Conservation (phyloP, 2,113 vertebrate genomes). For the Corvus cornix region DNA sequence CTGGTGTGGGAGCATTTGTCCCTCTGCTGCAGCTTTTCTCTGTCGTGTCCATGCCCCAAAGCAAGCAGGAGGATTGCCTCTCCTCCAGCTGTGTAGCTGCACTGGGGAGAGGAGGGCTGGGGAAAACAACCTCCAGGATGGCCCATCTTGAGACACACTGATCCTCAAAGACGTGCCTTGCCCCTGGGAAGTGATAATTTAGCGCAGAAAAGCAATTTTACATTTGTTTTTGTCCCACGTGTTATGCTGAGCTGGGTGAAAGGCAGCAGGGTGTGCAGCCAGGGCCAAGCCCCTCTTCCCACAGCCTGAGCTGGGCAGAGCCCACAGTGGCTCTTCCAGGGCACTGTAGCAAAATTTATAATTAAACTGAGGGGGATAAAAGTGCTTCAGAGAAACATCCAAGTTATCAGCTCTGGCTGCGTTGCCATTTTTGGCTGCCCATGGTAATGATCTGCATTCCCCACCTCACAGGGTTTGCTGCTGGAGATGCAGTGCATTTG, state of each 20-base stretch:
- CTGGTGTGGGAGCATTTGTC: not conserved
- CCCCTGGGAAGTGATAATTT: not conserved
- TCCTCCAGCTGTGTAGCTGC: not conserved
- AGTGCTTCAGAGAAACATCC: not conserved
- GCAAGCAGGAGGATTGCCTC: not conserved
- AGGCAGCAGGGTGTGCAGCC: not conserved
- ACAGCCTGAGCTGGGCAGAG: accelerated
- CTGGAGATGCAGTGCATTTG: not conserved
- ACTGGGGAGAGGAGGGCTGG: not conserved
- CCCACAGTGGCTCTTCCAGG: accelerated
- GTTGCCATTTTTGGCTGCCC: not conserved
- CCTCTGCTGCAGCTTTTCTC: not conserved
- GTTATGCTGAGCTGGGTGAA: not conserved
- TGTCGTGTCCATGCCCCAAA: not conserved
- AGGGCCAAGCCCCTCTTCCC: no score
- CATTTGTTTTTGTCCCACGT: accelerated
- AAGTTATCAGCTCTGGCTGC: not conserved
- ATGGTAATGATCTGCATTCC: not conserved
- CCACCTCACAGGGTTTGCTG: not conserved
- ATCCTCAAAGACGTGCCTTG: not conserved
- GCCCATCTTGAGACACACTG: not conserved
- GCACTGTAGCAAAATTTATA: accelerated
- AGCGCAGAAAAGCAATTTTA: not conserved
- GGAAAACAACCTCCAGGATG: not conserved
- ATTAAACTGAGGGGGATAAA: not conserved